Base-by-base conservation (phyloP, 2,888 invertebrate genomes). In the Andrena chrysosceles region DNA sequence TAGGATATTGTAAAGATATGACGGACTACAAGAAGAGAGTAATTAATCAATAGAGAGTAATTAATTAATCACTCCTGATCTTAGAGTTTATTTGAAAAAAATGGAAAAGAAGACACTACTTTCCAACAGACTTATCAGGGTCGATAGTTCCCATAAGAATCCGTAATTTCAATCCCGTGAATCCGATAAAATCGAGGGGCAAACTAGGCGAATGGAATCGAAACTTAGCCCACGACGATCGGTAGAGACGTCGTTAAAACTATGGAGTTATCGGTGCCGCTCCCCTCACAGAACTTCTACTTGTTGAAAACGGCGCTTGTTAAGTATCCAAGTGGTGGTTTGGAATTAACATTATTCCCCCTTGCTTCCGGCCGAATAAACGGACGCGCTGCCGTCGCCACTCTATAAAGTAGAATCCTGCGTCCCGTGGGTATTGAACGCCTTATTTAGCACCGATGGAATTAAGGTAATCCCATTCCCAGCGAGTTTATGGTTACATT, bases 261-360 rank as follows among this genome's bases (percentile, higher is more conserved):
- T 73, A 73, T 54, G 67, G 59, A 80, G 63, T 84, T 86, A 69
- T 69, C 69, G 69, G 42, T n/a, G 5, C 33, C 16, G n/a, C 29
- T 31, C 20, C 56, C 72, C 29, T 72, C 60, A 54, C 70, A 48
- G 48, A 78, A 84, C 49, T 85, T 85, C 60, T 64, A 66, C 67
- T 71, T 66, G 74, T 66, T 67, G 76, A 83, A 68, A 83, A 85
- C 62, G 72, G 62, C 71, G 68, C 66, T 71, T 81, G 76, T 86
- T 85, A 78, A 81, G 56, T 78, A 77, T 78, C 77, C 73, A 56
- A 48, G 60, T 42, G 62, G 23, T 4, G 23, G 54, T 7, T 20
- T 13, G 54, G 52, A 77, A 85, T 83, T 85, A 83, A 85, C 77
- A 83, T 80, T 72, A 56, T 56, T 66, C 48, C 62, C 20, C 29